Evolutionary conservation across 2,888 invertebrate species (phyloP), one percentile per base, ranked within the genome.

Genomic region (Andrena marginata): DNA sequence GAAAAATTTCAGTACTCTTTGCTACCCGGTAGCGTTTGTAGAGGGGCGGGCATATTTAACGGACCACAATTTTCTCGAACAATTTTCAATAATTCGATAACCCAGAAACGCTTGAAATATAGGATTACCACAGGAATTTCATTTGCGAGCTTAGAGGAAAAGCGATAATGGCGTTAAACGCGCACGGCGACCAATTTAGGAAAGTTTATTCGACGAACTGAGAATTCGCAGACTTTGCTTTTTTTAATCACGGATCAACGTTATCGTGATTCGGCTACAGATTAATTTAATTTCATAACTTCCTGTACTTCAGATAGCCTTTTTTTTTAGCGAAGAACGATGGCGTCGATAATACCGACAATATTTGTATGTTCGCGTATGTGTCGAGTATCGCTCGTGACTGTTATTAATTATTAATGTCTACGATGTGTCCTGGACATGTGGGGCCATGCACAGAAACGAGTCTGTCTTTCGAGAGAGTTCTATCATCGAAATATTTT

Each of bases 61-160:
- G 69, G 56, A 56, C 35, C 56, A 69, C 26, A 16, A 54, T 56
- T 65, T 60, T 13, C 23, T 20, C 31, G 16, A 29, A 48, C 6
- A 49, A 75, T 65, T 74, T 59, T 60, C 56, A 16, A 73, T 62
- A 74, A 78, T 33, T 33, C 31, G 26, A 31, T 62, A 10, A 62
- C 62, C 51, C 31, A 54, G 67, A 54, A 68, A 29, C 48, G 56
- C 29, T 33, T n/a, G 33, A 26, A 51, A 26, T 60, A 64, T 48
- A 16, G 35, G 16, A 10, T 8, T 29, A n/a, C n/a, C 16, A 16
- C 56, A 10, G 77, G 31, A 63, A 69, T 13, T 68, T 62, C 26
- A 77, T 79, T 79, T 77, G 10, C 35, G 26, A 56, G 26, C 5
- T 13, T 13, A 0, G 20, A 16, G 59, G 20, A 23, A 35, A 67